Percentiles rank a stretch among this genome's conserved stretches.
These are phyloP conservation scores for Denticeps clupeoides DNA, from an alignment of 2,797 vertebrate species.

Conservation along the genomic window DNA sequence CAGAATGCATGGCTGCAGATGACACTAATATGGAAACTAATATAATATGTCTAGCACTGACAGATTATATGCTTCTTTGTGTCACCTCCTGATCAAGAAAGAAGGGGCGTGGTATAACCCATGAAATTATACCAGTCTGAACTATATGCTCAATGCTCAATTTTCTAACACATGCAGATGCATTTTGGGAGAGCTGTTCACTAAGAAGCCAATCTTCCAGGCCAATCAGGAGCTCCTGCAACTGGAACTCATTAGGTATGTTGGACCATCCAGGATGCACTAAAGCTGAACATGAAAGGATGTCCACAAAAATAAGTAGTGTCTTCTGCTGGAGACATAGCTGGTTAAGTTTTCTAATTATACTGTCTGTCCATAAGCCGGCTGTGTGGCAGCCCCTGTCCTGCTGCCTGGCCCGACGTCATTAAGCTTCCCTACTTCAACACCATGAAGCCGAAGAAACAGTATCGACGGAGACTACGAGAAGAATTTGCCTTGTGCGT, in stretches of 20 bases:
- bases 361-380: constrained; percentile 56
- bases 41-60: too few relatives aligned
- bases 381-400: constrained; percentile 91
- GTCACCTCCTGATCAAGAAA: too few relatives aligned
- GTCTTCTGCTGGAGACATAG: not conserved
- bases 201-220: constrained; percentile 98
- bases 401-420: constrained; percentile 92
- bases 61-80: too few relatives aligned
- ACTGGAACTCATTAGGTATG: constrained; percentile 93
- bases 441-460: constrained; percentile 98
- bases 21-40: too few relatives aligned
- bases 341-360: not conserved
- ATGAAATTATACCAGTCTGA: too few relatives aligned
- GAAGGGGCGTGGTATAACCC: too few relatives aligned
- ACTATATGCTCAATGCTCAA: not conserved
- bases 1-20: too few relatives aligned
- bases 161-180: constrained; percentile 59
- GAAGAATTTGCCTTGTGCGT: constrained; percentile 96
- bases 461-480: constrained; percentile 84
- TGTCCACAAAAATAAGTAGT: too few relatives aligned
- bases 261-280: too few relatives aligned
- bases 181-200: constrained; percentile 95
- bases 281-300: too few relatives aligned
- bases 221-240: constrained; percentile 96
- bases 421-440: constrained; percentile 97